Evolutionary conservation across 2,888 invertebrate species (phyloP).

Genomic region (Sialis fuliginosa): DNA sequence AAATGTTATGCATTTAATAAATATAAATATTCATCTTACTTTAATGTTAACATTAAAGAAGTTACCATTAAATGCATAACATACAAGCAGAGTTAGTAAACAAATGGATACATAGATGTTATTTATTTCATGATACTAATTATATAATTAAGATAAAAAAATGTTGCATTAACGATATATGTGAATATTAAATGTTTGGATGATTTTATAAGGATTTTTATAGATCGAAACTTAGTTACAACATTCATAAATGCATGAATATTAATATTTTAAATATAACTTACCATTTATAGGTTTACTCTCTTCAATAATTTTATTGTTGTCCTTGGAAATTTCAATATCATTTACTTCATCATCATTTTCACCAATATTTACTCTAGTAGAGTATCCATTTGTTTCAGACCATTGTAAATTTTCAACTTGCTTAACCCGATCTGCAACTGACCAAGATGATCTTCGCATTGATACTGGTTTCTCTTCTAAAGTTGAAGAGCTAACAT

Average conservation of each 20-base stretch:
- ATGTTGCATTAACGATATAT: no score
- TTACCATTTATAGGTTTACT: neutral
- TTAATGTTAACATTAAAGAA: no score
- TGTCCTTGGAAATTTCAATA: slow-evolving; percentile 12
- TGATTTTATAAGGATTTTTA: no score
- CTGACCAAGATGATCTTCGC: slow-evolving; percentile 21
- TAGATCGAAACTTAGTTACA: no score
- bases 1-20: no score
- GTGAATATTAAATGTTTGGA: no score
- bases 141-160: no score
- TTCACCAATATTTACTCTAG: slow-evolving; percentile 34
- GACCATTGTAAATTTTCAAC: slow-evolving; percentile 23
- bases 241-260: neutral
- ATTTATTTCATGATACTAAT: no score
- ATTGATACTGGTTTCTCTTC: slow-evolving; percentile 11
- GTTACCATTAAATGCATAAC: no score
- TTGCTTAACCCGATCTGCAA: slow-evolving; percentile 31
- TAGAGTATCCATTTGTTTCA: slow-evolving; percentile 32
- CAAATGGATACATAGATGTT: no score
- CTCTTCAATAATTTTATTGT: neutral
- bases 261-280: neutral
- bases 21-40: neutral
- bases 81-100: no score
- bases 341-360: slow-evolving; percentile 27
- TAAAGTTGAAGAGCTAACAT: slow-evolving; percentile 12